Evolutionary conservation across 1,140 invertebrate species (phyloP).

Genomic region (Solen grandis): DNA sequence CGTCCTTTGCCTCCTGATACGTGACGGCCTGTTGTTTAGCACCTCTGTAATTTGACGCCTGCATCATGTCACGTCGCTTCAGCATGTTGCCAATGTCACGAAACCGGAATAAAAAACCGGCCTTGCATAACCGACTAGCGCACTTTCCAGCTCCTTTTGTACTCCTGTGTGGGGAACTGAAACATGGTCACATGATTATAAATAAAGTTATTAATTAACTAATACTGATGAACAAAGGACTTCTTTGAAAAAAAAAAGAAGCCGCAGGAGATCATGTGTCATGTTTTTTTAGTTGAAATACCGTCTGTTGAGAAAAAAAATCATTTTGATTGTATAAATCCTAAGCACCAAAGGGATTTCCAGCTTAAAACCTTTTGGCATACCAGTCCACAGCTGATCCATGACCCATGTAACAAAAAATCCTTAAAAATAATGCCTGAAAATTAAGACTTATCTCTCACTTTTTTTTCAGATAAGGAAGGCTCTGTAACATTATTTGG

Average conservation of each 20-base stretch:
- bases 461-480: too few relatives aligned
- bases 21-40: constrained; percentile 39
- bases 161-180: constrained; percentile 45
- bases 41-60: constrained; percentile 41
- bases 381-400: too few relatives aligned
- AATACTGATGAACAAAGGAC: background rate
- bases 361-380: too few relatives aligned
- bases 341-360: too few relatives aligned
- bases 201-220: background rate
- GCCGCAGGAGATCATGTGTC: too few relatives aligned
- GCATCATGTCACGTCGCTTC: constrained; percentile 32
- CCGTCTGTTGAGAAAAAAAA: too few relatives aligned
- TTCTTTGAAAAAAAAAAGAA: background rate
- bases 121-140: constrained; percentile 58
- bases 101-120: constrained; percentile 57
- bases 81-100: constrained; percentile 54
- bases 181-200: background rate
- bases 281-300: too few relatives aligned
- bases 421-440: too few relatives aligned
- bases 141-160: constrained; percentile 12
- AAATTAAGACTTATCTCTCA: too few relatives aligned
- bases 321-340: too few relatives aligned
- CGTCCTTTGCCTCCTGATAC: constrained; percentile 51
- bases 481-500: too few relatives aligned
- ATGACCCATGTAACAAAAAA: too few relatives aligned